Evolutionary conservation across 2,113 vertebrate species (phyloP), one percentile per base, ranked within the genome.

Genomic region (Hypomesus transpacificus): DNA sequence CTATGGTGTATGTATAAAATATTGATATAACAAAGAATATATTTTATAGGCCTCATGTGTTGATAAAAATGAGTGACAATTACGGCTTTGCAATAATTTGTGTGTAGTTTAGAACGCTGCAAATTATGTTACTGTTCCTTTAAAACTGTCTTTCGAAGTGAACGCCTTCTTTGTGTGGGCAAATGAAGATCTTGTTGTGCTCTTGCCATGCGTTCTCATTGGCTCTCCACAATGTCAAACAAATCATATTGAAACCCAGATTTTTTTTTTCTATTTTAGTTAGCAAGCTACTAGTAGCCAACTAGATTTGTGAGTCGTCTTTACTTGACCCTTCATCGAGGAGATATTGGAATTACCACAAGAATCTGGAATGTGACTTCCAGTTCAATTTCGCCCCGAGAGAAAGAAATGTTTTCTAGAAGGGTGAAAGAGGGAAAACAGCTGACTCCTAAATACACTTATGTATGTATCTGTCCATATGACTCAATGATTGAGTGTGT

Each of bases 361-460:
- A 57, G 75, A 75, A 80, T 63, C 66, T 75, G 84, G 80, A 75
- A 90, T 91, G 89, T 84, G 83, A 88, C 79, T 80, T 74, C 73
- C 54, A 64, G 34, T 68, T 67, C 70, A 68, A 78, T 50, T 66
- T 84, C 75, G 60, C 59, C 71, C 73, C 68, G 76, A 77, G 77
- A 81, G 68, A 72, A 80, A 84, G 88, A 88, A 69, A 92, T 93
- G 92, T 93, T 91, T 82, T 89, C 89, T 78, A 87, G 84, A 80
- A 87, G 86, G 74, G 75, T 72, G 78, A 92, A 91, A 75, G 88
- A 89, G 74, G 88, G 76, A 73, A 86, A 85, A 66, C 85, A 69
- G 26, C 82, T 88, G 78, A 90, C 87, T 73, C 85, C 89, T 52
- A 92, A 92, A 86, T 92, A 92, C 78, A 86, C 89, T 22, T 85